Percentiles rank a stretch among this genome's conserved stretches.
phyloP scores from a whole-genome alignment of 2,888 invertebrate species.

The Arge pagana region DNA sequence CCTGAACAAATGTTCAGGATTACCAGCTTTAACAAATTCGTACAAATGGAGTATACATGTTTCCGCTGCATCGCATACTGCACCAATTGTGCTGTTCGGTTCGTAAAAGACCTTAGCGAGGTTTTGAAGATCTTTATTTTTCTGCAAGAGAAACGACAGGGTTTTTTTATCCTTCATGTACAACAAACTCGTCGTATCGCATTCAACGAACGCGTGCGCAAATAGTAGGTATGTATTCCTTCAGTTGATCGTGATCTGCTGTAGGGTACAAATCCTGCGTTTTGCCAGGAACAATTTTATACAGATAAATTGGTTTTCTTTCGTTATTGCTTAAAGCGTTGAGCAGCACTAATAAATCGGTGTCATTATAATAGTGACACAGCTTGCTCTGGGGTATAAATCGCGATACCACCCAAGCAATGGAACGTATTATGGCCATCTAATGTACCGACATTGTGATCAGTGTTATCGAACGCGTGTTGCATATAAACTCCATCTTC shows the following conservation, averaged over 20 bases:
- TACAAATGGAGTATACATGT: conserved; percentile 1
- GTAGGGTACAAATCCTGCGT: conserved; percentile 13
- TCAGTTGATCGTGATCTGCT: background rate
- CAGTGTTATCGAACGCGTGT: conserved; percentile 29
- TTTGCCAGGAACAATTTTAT: conserved; percentile 16
- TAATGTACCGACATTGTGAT: conserved; percentile 28
- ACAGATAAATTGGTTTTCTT: conserved; percentile 14
- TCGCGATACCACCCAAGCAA: conserved; percentile 24
- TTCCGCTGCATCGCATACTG: conserved; percentile 7
- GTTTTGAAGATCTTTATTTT: background rate
- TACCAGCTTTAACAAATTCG: background rate
- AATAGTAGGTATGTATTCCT: background rate
- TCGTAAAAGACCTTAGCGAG: background rate
- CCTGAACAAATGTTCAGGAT: no score
- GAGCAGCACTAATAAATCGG: conserved; percentile 28
- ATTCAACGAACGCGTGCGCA: conserved; percentile 6
- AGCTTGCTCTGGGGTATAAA: conserved; percentile 19
- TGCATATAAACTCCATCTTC: conserved; percentile 12
- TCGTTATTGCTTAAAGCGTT: conserved; percentile 14
- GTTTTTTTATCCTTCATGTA: conserved; percentile 4
- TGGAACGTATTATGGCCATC: conserved; percentile 22
- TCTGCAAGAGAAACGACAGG: background rate
- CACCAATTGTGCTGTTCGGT: background rate
- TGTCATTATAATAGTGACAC: conserved; percentile 24
- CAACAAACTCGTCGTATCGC: conserved; percentile 12